These are phyloP conservation scores for Dryococelus australis DNA, from an alignment of 2,888 invertebrate species.

Conservation along the genomic window DNA sequence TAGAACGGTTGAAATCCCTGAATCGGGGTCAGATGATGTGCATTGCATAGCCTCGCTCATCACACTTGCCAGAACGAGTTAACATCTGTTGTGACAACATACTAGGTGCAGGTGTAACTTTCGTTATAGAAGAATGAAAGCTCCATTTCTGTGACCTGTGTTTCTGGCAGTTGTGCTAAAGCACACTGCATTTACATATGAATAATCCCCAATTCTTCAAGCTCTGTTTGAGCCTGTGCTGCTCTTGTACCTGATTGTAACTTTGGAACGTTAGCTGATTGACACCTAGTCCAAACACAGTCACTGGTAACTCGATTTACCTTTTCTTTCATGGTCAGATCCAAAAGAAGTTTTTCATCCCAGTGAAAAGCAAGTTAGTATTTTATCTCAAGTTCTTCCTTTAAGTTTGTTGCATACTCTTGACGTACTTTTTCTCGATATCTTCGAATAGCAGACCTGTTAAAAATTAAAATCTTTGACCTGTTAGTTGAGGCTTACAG, in stretches of 20 bases:
- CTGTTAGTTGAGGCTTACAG: no score
- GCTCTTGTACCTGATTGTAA: neutral
- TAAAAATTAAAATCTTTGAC: no score
- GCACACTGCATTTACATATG: neutral
- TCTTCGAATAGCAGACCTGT: no score
- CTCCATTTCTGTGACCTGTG: neutral
- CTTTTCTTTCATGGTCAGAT: no score
- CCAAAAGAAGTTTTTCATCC: no score
- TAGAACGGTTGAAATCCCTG: neutral
- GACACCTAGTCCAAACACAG: no score
- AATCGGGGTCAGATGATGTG: neutral
- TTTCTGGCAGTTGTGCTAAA: neutral
- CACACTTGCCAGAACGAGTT: constrained; percentile 10
- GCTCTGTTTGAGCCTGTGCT: neutral
- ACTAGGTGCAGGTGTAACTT: neutral
- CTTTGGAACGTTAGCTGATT: neutral
- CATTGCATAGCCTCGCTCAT: neutral
- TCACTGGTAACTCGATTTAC: no score
- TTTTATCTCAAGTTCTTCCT: no score
- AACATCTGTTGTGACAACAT: neutral
- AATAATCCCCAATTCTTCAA: neutral
- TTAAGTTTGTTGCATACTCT: no score
- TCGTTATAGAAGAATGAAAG: neutral
- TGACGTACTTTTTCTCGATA: no score
- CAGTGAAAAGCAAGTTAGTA: no score